Evolutionary conservation across 2,797 vertebrate species (phyloP), one percentile per base, ranked within the genome.

Genomic region (Geotrypetes seraphini): DNA sequence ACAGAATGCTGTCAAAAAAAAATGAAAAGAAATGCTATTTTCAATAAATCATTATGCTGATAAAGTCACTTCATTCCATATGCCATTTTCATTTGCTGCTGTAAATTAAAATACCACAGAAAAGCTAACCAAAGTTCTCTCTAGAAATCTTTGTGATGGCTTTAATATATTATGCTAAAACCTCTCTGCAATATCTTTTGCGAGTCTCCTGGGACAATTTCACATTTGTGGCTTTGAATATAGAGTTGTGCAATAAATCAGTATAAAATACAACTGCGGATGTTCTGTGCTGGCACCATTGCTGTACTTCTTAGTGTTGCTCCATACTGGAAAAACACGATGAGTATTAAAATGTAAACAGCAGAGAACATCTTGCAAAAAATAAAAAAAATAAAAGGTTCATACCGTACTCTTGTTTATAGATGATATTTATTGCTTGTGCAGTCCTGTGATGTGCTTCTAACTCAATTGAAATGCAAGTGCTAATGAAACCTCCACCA

Each of bases 391-490:
- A 48, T 32, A 55, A 57, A 46, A 51, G 10, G n/a, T 7, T 33
- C 68, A 50, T 59, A 56, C 38, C 45, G 8, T 61, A 57, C 59
- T 69, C 71, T 75, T 69, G 65, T 74, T 82, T 78, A 64, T 75
- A 48, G 50, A 52, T 69, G 37, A 62, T 74, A 78, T 80, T 77
- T 82, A 78, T 73, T 67, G 57, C 48, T 33, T 64, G 74, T 71
- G 61, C 55, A 47, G 66, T 72, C 55, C 50, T 66, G 45, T 36
- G 42, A 52, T 67, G 41, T 53, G 36, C 43, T 63, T 68, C 29
- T 28, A 71, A 76, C 66, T 73, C 72, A 78, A 73, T 70, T 77
- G 75, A 78, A 78, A 74, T 73, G 60, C 66, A 74, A 73, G 45
- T 54, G 46, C 67, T 85, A 83, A 82, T 80, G 77, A 83, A 83